Evolutionary conservation across 2,113 vertebrate species (phyloP).

Genomic region (Gopherus evgoodei): DNA sequence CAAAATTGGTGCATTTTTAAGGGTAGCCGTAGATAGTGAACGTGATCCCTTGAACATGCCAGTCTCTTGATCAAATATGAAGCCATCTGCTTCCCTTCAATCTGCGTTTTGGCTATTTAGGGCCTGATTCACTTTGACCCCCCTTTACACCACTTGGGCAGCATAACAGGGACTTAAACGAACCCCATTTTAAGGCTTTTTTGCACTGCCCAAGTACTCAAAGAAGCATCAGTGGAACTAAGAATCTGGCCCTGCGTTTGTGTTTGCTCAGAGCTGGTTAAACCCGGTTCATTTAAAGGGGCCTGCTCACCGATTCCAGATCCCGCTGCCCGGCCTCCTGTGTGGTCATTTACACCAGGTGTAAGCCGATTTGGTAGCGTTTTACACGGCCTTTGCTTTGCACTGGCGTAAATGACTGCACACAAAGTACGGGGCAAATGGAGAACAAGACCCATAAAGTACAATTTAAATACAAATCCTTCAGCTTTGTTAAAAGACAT

Average conservation of each 20-base stretch:
- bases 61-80: accelerated
- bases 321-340: neutral
- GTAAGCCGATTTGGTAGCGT: neutral
- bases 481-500: neutral
- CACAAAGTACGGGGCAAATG: neutral
- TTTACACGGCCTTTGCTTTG: neutral
- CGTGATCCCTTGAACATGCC: accelerated
- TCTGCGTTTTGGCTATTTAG: neutral
- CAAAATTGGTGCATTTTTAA: neutral
- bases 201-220: neutral
- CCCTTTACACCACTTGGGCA: neutral
- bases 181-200: neutral
- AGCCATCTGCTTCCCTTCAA: neutral
- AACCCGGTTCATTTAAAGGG: neutral
- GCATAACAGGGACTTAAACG: neutral
- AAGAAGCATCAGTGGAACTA: neutral
- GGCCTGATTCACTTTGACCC: neutral
- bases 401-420: neutral
- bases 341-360: neutral
- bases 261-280: neutral
- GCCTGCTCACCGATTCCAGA: neutral
- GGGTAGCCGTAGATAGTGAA: accelerated
- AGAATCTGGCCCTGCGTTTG: neutral
- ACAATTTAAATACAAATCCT: neutral
- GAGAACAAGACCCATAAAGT: neutral